A percentile compares a stretch with the other conserved stretches of the same genome.
Evolutionary conservation across 2,888 invertebrate genomes (phyloP).

Genomic region (Cartodere bifasciata): DNA sequence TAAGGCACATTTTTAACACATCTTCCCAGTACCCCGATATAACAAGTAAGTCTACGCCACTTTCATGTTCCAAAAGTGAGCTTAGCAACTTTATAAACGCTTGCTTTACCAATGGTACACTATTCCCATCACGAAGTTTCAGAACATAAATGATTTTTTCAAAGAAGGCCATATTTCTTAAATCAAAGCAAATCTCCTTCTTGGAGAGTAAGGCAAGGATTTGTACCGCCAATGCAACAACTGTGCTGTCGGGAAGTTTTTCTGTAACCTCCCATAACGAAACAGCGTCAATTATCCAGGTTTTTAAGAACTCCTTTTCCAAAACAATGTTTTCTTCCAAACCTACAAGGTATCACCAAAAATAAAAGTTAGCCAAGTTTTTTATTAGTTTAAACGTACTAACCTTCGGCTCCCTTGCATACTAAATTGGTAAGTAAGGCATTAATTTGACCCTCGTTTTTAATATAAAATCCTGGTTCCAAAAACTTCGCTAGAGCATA

Average conservation of each 20-base stretch:
- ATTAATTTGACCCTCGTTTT: too few species aligned
- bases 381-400: too few species aligned
- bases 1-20: slow-evolving; percentile 47
- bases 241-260: slow-evolving; percentile 18
- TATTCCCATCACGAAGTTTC: slow-evolving; percentile 26
- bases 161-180: slow-evolving; percentile 37
- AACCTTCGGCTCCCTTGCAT: too few species aligned
- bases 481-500: too few species aligned
- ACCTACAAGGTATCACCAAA: too few species aligned
- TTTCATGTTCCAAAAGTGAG: slow-evolving; percentile 45
- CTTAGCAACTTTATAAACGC: slow-evolving; percentile 52
- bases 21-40: slow-evolving; percentile 50
- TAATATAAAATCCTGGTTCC: too few species aligned
- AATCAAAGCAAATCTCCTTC: slow-evolving; percentile 47
- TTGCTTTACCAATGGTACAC: slow-evolving; percentile 50
- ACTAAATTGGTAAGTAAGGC: too few species aligned
- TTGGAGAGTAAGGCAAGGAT: slow-evolving; percentile 45
- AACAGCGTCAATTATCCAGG: slow-evolving; percentile 37
- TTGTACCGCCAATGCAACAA: slow-evolving; percentile 51
- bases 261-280: slow-evolving; percentile 27
- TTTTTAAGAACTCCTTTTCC: too few species aligned
- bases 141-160: slow-evolving; percentile 29
- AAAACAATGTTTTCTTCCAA: too few species aligned
- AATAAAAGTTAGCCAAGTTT: too few species aligned
- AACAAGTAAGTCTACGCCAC: slow-evolving; percentile 55